Conservation (phyloP, 2,113 vertebrate species). For the Sapayoa aenigma region DNA sequence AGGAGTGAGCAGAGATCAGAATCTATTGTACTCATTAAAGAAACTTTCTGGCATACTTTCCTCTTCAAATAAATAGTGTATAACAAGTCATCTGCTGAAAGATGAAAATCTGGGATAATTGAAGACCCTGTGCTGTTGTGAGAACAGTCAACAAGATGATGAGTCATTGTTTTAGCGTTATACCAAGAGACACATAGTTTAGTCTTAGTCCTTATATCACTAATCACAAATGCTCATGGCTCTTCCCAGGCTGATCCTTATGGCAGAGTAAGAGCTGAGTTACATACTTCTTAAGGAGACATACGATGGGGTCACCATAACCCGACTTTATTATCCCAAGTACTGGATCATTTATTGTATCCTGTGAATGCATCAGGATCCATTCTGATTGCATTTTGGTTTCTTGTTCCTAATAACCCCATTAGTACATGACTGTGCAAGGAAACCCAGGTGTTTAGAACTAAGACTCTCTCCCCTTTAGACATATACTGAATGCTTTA, state of each 20-base stretch:
- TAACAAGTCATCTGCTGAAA: background rate
- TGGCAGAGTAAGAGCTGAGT: background rate
- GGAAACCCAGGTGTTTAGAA: background rate
- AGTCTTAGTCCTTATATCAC: background rate
- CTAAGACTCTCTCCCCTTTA: background rate
- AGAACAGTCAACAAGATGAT: background rate
- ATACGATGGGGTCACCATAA: background rate
- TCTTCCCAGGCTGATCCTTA: background rate
- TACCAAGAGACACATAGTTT: background rate
- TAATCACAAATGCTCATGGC: accelerated
- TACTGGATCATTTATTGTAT: background rate
- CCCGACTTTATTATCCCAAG: background rate
- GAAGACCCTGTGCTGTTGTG: background rate
- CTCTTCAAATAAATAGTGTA: constrained; percentile 18
- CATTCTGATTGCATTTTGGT: background rate
- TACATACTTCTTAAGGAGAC: background rate
- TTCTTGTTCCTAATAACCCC: background rate
- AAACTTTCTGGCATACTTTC: constrained; percentile 22
- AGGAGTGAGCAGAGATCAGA: constrained; percentile 24
- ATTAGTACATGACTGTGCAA: background rate
- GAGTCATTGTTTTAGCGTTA: background rate
- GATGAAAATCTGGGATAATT: background rate
- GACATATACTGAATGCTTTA: background rate
- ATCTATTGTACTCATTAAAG: constrained; percentile 25
- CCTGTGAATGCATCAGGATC: background rate